phyloP scores from a whole-genome alignment of 2,113 vertebrate species.

The Ameiurus melas region DNA sequence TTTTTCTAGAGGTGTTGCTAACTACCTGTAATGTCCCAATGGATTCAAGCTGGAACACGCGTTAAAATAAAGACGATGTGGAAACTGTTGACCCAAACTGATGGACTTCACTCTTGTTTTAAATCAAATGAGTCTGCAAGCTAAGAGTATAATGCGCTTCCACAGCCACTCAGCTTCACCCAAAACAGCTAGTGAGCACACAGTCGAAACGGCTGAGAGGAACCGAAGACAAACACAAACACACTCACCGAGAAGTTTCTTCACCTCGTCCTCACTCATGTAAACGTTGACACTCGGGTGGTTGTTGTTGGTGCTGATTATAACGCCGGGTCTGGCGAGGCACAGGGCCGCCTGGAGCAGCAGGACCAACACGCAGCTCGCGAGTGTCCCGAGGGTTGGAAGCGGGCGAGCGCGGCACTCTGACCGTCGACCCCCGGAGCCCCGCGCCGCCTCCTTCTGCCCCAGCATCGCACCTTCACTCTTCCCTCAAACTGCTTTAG shows the following conservation, averaged over 20 bases:
- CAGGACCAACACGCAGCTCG: conserved; percentile 70
- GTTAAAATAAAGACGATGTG: too few relatives aligned
- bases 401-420: conserved; percentile 62
- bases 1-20: background rate
- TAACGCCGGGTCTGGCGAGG: conserved; percentile 63
- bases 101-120: background rate
- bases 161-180: background rate
- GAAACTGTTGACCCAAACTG: background rate
- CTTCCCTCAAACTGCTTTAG: conserved; percentile 39
- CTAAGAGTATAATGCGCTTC: background rate
- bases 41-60: background rate
- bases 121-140: background rate
- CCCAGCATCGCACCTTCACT: conserved; percentile 65
- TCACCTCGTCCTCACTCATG: conserved; percentile 79
- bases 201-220: background rate
- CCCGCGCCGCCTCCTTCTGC: conserved; percentile 50
- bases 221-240: background rate
- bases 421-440: conserved; percentile 61
- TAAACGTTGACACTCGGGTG: conserved; percentile 73
- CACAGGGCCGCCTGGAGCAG: conserved; percentile 68
- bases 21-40: background rate
- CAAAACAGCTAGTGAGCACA: background rate
- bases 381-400: conserved; percentile 65
- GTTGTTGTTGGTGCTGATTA: conserved; percentile 54
- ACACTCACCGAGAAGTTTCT: conserved; percentile 75